Base-by-base conservation (phyloP, 2,113 vertebrate genomes). In the Microtus ochrogaster region DNA sequence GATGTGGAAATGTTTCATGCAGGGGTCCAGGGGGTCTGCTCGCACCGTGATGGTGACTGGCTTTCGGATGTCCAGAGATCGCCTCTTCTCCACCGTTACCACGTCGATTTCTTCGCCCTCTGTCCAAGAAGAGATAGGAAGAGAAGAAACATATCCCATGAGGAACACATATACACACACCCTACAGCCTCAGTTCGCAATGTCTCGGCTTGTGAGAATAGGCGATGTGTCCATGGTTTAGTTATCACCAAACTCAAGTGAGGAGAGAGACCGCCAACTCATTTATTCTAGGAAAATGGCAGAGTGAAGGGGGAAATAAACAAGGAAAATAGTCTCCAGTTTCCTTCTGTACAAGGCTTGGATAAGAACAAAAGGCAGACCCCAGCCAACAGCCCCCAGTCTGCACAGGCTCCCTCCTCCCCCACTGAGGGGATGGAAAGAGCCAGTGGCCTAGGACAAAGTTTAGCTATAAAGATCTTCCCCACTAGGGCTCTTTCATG, bases 31-130 rank as follows among this genome's bases (percentile, higher is more conserved):
- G 11, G 99, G 99, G 97, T 99, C 99, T 0, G 99, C 99, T 0
- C 99, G 98, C 52, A 99, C 99, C 0, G 99, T 99, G 98, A 99
- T 98, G 95, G 99, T 99, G 77, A 99, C 99, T 0, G 99, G 99
- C 55, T 99, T 99, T 84, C 99, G 98, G 61, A 99, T 98, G 33
- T 98, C 97, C 30, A 99, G 97, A 5, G 99, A 97, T 21, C 99
- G 99, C 28, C 98, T 97, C 96, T 99, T 99, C 98, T 99, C 99
- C 97, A 99, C 99, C 0, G 99, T 99, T 94, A 99, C 99, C 44
- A 99, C 99, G 0, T 99, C 99, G 0, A 99, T 99, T 98, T 99
- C 99, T 93, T 99, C 99, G 0, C 99, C 99, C 61, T 99, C 99
- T 98, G 97, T 89, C 82, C 97, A 26, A 97, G 81, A 94, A 94